Percentiles rank a stretch among this genome's conserved stretches.
Conservation (phyloP, 2,888 invertebrate species). For the Lasioglossum marginatum region DNA sequence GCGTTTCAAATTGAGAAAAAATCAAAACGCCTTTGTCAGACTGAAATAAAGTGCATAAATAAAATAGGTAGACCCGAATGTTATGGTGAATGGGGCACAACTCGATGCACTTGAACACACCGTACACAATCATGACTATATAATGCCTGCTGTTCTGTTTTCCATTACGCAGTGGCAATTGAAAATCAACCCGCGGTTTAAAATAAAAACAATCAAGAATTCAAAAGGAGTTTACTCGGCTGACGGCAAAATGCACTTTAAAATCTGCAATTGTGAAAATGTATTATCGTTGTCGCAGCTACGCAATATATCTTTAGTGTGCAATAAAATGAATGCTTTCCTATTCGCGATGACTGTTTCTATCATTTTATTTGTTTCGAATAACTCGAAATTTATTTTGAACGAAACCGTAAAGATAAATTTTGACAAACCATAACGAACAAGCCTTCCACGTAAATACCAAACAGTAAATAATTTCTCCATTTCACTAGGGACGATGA, state of each 20-base stretch:
- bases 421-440: background rate
- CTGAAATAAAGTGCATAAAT: conserved; percentile 45
- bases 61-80: conserved; percentile 20
- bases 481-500: background rate
- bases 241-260: background rate
- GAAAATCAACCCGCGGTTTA: conserved; percentile 25
- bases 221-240: conserved; percentile 23
- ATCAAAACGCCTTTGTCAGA: conserved; percentile 23
- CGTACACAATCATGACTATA: conserved; percentile 49
- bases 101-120: conserved; percentile 39
- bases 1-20: conserved; percentile 37
- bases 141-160: conserved; percentile 41
- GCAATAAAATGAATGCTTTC: background rate
- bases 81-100: conserved; percentile 31
- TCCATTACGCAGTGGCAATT: conserved; percentile 39
- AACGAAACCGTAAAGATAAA: background rate
- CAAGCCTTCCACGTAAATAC: background rate
- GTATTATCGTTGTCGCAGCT: background rate
- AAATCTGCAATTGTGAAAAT: conserved; percentile 30
- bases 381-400: background rate
- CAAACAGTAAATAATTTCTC: background rate
- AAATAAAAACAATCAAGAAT: conserved; percentile 47
- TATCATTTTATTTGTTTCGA: too few species aligned
- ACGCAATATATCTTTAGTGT: too few species aligned
- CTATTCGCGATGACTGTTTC: background rate